Percentiles rank a stretch among this genome's conserved stretches.
phyloP scores from a whole-genome alignment of 2,113 vertebrate genomes.

The cattle (Bos taurus) region DNA sequence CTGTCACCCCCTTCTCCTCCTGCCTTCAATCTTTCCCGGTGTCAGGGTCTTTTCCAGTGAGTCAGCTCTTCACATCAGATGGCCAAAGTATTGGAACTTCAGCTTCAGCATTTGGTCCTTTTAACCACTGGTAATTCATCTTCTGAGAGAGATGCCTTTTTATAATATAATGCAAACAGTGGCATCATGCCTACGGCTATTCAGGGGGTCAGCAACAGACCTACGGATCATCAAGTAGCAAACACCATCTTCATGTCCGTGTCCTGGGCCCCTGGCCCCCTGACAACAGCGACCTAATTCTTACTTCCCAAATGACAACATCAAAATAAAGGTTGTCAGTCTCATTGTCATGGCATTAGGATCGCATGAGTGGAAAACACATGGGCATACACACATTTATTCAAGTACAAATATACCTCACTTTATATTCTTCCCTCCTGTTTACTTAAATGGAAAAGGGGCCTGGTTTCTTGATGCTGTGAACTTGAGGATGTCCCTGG shows the following conservation, averaged over 20 bases:
- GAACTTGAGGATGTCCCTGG: neutral
- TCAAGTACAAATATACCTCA: neutral
- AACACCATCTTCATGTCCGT: fast-evolving
- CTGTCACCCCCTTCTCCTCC: neutral
- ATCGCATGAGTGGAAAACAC: neutral
- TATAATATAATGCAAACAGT: too few relatives aligned
- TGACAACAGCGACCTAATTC: neutral
- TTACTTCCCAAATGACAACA: neutral
- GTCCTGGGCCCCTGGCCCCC: neutral
- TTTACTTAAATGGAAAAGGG: neutral
- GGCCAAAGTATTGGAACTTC: neutral
- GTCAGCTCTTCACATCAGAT: neutral
- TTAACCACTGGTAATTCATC: neutral
- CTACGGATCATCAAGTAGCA: fast-evolving
- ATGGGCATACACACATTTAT: neutral
- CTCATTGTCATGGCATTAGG: neutral
- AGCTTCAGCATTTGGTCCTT: neutral
- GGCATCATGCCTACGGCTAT: fast-evolving
- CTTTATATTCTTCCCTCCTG: neutral
- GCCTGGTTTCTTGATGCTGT: neutral
- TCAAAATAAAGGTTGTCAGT: neutral
- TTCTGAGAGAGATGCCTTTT: neutral
- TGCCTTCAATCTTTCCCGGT: neutral
- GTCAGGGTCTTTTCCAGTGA: neutral
- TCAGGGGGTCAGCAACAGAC: neutral